Evolutionary conservation across 2,797 vertebrate species (phyloP).

Genomic region (Kryptopterus vitreolus): DNA sequence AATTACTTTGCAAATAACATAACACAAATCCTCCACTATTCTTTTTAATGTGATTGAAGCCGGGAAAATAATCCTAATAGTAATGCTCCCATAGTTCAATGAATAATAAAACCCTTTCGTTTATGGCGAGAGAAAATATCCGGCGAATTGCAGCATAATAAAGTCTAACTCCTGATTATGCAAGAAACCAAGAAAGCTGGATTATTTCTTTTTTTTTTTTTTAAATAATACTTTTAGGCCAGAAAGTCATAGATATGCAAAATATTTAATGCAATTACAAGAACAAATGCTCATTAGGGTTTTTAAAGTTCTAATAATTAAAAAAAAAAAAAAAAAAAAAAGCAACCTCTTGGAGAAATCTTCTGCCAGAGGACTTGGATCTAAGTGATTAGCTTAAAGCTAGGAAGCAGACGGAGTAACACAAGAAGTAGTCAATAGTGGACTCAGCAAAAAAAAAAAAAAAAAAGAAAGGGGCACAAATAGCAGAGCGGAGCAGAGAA

Average conservation of each 20-base stretch:
- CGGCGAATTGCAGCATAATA: slow-evolving; percentile 55
- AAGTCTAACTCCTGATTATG: slow-evolving; percentile 57
- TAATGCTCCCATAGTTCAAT: slow-evolving; percentile 39
- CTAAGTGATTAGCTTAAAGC: neutral
- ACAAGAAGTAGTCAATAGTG: neutral
- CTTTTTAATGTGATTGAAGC: slow-evolving; percentile 54
- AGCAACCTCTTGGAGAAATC: neutral
- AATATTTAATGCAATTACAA: slow-evolving; percentile 53
- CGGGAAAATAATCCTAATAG: slow-evolving; percentile 39
- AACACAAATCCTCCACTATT: slow-evolving; percentile 48
- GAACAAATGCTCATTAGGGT: neutral
- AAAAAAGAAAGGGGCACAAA: neutral
- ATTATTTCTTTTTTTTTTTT: slow-evolving; percentile 59
- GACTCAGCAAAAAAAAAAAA: neutral
- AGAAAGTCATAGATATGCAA: slow-evolving; percentile 60
- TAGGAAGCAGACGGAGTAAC: too few species aligned
- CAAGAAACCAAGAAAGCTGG: slow-evolving; percentile 53
- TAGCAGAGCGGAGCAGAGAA: neutral
- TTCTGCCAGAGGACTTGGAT: neutral
- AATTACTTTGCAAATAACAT: slow-evolving; percentile 54
- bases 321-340: neutral
- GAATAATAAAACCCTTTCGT: slow-evolving; percentile 50
- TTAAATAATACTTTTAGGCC: slow-evolving; percentile 60
- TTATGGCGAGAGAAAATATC: slow-evolving; percentile 46
- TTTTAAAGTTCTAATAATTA: neutral